phyloP scores from a whole-genome alignment of 2,797 vertebrate genomes.

The Gallirallus australis region DNA sequence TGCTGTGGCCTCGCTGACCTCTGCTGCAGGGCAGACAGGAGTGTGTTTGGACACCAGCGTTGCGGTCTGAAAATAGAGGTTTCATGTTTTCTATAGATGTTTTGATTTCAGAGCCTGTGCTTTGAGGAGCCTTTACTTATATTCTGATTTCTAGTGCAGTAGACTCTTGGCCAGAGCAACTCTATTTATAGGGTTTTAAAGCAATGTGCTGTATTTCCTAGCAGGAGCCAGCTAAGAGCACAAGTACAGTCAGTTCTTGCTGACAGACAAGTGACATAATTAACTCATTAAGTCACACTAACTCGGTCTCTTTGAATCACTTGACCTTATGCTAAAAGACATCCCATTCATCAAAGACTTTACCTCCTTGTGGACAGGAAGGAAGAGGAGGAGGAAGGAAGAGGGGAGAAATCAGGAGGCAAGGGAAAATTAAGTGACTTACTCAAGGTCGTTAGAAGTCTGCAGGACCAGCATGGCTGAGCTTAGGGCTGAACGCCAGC shows the following conservation, averaged over 20 bases:
- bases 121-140: not conserved
- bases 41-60: not conserved
- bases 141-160: not conserved
- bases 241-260: not conserved
- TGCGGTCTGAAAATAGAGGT: not conserved
- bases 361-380: not conserved
- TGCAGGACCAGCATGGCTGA: not conserved
- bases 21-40: not conserved
- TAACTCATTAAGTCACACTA: slow-evolving; percentile 36
- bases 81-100: not conserved
- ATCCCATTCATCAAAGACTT: not conserved
- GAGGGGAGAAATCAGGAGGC: not conserved
- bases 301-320: slow-evolving; percentile 1
- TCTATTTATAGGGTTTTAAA: not conserved
- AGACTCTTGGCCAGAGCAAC: not conserved
- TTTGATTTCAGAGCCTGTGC: not conserved
- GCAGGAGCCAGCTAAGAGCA: not conserved
- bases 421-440: not conserved
- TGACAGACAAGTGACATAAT: not conserved
- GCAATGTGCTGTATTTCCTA: not conserved
- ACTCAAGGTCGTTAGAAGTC: not conserved
- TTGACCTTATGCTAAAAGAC: slow-evolving; percentile 17
- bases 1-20: not conserved
- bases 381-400: not conserved
- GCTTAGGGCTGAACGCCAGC: not conserved